Percentiles rank a stretch among this genome's conserved stretches.
Evolutionary conservation across 2,113 vertebrate species (phyloP).

Genomic region (Prietella phreatophila): DNA sequence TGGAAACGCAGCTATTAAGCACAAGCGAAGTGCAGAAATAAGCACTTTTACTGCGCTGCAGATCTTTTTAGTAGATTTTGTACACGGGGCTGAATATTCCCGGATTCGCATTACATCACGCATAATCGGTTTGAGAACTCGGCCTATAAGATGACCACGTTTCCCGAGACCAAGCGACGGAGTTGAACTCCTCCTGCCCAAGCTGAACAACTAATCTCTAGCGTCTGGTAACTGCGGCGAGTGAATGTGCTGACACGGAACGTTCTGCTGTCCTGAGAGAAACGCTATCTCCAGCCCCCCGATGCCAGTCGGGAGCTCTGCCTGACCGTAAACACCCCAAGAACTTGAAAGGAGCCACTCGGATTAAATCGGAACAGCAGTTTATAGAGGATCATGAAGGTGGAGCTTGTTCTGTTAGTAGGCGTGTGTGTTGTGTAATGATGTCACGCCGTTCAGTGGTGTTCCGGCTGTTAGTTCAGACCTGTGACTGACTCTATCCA

Average conservation of each 20-base stretch:
- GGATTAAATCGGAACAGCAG: background rate
- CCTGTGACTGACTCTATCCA: background rate
- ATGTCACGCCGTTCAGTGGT: background rate
- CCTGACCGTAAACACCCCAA: slow-evolving; percentile 26
- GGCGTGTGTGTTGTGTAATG: background rate
- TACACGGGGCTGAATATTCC: background rate
- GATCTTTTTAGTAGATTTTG: background rate
- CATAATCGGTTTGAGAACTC: background rate
- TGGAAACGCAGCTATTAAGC: background rate
- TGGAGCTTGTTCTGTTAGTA: background rate
- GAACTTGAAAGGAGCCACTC: slow-evolving; percentile 10
- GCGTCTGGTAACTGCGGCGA: background rate
- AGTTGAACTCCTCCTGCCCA: background rate
- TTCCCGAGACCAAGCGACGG: background rate
- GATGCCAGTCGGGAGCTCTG: slow-evolving; percentile 25
- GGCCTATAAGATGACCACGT: background rate
- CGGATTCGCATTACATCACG: background rate
- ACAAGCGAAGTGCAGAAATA: background rate
- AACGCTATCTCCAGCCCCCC: slow-evolving; percentile 17
- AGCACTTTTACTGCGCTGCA: background rate
- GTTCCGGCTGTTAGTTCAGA: background rate
- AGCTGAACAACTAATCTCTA: background rate
- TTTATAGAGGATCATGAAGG: background rate
- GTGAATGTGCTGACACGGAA: background rate
- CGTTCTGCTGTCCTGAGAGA: slow-evolving; percentile 2